Evolutionary conservation across 2,113 vertebrate species (phyloP).

Genomic region (Zosterops hypoxanthus): DNA sequence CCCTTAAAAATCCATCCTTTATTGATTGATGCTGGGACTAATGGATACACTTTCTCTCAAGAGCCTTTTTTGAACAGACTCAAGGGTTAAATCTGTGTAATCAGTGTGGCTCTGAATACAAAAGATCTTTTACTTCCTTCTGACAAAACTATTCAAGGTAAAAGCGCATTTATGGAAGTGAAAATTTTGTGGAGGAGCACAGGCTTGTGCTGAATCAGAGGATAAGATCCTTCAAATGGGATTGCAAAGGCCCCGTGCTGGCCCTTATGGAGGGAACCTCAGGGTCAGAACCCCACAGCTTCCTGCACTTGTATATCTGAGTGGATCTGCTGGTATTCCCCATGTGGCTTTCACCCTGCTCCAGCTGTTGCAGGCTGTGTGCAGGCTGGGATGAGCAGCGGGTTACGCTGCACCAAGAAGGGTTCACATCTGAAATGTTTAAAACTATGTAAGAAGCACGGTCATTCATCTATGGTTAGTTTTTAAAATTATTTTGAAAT

Average conservation of each 20-base stretch:
- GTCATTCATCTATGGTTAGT: background rate
- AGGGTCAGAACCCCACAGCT: background rate
- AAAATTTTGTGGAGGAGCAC: background rate
- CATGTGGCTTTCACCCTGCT: background rate
- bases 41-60: background rate
- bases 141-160: background rate
- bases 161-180: background rate
- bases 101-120: background rate
- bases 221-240: background rate
- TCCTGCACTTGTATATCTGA: background rate
- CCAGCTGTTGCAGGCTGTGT: background rate
- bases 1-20: background rate
- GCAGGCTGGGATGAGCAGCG: background rate
- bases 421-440: background rate
- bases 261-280: background rate
- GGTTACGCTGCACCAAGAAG: accelerated
- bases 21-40: background rate
- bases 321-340: background rate
- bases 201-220: background rate
- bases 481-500: background rate
- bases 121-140: background rate
- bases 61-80: background rate
- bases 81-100: background rate
- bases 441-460: background rate
- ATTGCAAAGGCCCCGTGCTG: background rate